These are phyloP conservation scores for Montipora sp. DNA, from an alignment of 64 coral and sea anemone species.

Conservation along the genomic window DNA sequence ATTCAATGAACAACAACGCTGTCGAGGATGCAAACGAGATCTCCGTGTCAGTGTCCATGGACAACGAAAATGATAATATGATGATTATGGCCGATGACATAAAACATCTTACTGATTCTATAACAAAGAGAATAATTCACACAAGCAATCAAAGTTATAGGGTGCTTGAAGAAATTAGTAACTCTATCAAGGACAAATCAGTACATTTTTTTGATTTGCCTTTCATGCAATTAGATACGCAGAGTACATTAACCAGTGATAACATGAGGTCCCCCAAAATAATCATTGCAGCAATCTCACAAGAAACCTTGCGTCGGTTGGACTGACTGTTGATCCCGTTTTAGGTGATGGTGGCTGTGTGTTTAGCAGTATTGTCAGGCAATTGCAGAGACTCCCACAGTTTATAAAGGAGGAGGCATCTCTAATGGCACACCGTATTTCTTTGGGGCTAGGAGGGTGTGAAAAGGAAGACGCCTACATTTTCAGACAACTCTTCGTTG, in stretches of 20 bases:
- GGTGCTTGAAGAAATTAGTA: too few relatives aligned
- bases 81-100: not conserved
- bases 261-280: too few relatives aligned
- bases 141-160: too few relatives aligned
- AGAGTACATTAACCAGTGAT: not conserved
- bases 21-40: too few relatives aligned
- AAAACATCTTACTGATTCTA: too few relatives aligned
- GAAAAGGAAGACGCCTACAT: not conserved
- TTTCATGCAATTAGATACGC: not conserved
- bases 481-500: constrained; percentile 17
- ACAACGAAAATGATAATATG: not conserved
- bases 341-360: constrained; percentile 13
- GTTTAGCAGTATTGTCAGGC: not conserved
- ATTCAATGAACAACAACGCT: too few relatives aligned
- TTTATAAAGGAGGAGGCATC: not conserved
- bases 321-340: not conserved
- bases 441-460: not conserved
- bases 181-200: constrained; percentile 11
- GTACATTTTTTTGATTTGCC: constrained; percentile 9
- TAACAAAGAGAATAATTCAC: too few relatives aligned
- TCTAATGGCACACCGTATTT: too few relatives aligned
- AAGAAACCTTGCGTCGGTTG: not conserved
- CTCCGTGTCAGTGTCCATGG: too few relatives aligned
- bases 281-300: not conserved
- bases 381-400: not conserved